Percentiles rank a stretch among this genome's conserved stretches.
Evolutionary conservation across 92 coral and sea anemone genomes (phyloP).

Genomic region (Paramuricea clavata): DNA sequence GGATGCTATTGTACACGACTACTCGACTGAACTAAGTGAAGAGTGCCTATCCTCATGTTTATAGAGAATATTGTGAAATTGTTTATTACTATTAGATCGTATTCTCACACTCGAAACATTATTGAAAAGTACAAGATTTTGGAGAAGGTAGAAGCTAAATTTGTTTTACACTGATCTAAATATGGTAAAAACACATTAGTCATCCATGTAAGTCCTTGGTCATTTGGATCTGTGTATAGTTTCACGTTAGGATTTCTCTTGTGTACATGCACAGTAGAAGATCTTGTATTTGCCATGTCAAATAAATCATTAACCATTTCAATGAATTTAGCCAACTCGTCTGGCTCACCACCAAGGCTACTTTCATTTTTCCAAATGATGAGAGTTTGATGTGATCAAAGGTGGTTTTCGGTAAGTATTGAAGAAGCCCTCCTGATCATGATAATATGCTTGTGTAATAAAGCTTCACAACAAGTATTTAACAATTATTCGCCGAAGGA

Average conservation of each 20-base stretch:
- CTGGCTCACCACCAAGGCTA: slow-evolving; percentile 1
- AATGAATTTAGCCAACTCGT: background rate
- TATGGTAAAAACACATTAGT: background rate
- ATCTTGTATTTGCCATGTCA: background rate
- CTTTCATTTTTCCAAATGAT: no score
- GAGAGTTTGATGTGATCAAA: no score
- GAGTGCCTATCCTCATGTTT: background rate
- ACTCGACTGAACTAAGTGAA: background rate
- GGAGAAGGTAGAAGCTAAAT: no score
- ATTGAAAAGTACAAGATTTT: background rate
- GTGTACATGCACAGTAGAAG: background rate
- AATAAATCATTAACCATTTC: slow-evolving; percentile 21
- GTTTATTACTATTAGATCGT: slow-evolving; percentile 5
- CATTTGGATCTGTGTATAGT: background rate
- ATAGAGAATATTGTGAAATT: background rate
- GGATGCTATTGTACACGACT: slow-evolving; percentile 13
- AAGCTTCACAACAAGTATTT: no score
- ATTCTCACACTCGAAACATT: slow-evolving; percentile 6
- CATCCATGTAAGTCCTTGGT: slow-evolving; percentile 7
- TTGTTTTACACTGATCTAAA: slow-evolving; percentile 3
- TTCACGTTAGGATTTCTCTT: background rate
- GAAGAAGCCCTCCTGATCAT: no score
- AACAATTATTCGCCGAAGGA: no score
- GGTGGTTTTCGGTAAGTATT: no score
- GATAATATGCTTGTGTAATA: no score